Evolutionary conservation across 2,888 invertebrate genomes (phyloP).

Genomic region (Amblyteles armatorius): DNA sequence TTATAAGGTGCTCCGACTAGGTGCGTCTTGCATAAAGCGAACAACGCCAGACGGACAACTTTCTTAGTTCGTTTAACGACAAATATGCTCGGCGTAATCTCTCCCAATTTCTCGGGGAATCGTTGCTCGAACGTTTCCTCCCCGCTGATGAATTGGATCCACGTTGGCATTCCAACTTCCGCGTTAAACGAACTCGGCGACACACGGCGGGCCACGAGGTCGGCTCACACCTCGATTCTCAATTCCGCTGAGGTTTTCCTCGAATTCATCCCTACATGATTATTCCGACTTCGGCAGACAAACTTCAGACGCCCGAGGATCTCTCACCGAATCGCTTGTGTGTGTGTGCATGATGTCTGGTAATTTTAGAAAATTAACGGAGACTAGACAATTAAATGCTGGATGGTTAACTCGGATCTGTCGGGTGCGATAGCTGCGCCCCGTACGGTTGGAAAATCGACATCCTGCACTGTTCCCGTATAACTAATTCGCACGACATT

Average conservation of each 20-base stretch:
- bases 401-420: neutral
- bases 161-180: neutral
- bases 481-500: neutral
- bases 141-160: neutral
- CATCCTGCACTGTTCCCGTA: neutral
- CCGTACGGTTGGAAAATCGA: slow-evolving; percentile 26
- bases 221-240: slow-evolving; percentile 2
- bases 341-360: neutral
- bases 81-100: neutral
- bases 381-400: neutral
- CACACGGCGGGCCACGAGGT: neutral
- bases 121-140: neutral
- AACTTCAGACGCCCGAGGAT: neutral
- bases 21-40: neutral
- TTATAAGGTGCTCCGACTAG: neutral
- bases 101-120: neutral
- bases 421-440: neutral
- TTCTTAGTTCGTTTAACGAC: slow-evolving; percentile 3
- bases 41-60: neutral
- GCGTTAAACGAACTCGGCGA: neutral
- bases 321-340: neutral
- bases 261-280: neutral
- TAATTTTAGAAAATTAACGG: slow-evolving; percentile 9
- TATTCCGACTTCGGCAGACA: neutral
- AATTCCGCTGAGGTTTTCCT: neutral